A percentile compares a stretch with the other conserved stretches of the same genome.
These are phyloP conservation scores for Syrphus vitripennis DNA, from an alignment of 2,888 invertebrate species.

Conservation along the genomic window DNA sequence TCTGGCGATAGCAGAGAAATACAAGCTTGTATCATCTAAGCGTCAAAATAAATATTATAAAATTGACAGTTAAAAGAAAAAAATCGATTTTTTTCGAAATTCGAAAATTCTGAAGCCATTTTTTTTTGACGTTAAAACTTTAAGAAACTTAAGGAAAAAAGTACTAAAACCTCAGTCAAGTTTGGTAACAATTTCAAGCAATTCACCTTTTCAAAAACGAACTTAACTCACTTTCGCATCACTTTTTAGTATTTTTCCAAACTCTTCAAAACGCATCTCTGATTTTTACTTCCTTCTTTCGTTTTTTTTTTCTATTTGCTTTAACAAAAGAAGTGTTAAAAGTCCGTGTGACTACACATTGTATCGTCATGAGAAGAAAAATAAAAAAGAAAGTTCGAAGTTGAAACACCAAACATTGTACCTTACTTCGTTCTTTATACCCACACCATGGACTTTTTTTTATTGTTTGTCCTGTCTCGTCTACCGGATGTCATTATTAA, in stretches of 20 bases:
- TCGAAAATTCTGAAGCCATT: too few species aligned
- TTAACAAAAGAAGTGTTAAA: conserved; percentile 49
- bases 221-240: background rate
- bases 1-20: too few species aligned
- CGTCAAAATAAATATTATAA: too few species aligned
- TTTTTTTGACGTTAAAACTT: too few species aligned
- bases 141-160: background rate
- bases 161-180: background rate
- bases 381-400: conserved; percentile 31
- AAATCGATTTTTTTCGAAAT: background rate
- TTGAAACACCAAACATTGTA: conserved; percentile 8
- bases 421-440: background rate
- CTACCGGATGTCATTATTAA: conserved; percentile 65
- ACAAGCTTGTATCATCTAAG: too few species aligned
- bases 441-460: background rate
- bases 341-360: conserved; percentile 26
- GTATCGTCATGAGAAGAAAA: background rate
- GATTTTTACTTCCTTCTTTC: conserved; percentile 2
- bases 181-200: background rate
- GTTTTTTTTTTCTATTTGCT: background rate
- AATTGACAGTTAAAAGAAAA: background rate
- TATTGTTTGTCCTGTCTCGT: conserved; percentile 55
- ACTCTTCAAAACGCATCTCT: background rate
- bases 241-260: background rate
- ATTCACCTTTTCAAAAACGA: background rate